Evolutionary conservation across 2,888 invertebrate species (phyloP).

Genomic region (Rhyacophila evoluta): DNA sequence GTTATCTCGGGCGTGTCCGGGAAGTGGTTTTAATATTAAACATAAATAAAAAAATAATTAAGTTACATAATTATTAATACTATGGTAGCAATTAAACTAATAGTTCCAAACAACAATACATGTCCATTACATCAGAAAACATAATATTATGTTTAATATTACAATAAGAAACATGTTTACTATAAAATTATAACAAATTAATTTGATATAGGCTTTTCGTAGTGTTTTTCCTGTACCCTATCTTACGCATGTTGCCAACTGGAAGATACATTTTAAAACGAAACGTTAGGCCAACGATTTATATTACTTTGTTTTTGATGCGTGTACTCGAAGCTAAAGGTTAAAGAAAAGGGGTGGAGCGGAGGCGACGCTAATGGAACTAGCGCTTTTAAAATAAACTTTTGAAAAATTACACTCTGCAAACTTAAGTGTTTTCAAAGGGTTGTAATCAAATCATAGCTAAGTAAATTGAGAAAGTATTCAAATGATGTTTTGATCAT

Average conservation of each 20-base stretch:
- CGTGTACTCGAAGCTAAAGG: constrained; percentile 42
- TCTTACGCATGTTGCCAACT: constrained; percentile 44
- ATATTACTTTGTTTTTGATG: constrained; percentile 54
- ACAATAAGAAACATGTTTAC: no score
- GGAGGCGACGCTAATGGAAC: constrained; percentile 35
- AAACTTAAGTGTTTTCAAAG: constrained; percentile 21
- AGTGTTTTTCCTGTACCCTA: background rate
- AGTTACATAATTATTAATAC: no score
- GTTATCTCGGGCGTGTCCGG: no score
- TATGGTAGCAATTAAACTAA: no score
- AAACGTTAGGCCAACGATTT: constrained; percentile 52
- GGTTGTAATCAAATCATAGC: constrained; percentile 24
- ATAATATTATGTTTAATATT: no score
- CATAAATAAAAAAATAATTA: no score
- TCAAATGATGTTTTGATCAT: constrained; percentile 17
- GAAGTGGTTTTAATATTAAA: no score
- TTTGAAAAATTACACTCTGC: constrained; percentile 36
- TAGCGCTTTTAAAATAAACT: constrained; percentile 45
- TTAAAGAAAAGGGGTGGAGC: constrained; percentile 33
- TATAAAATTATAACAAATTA: no score
- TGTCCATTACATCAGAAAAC: no score
- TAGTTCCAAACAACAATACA: no score
- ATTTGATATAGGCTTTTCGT: background rate
- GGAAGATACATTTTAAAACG: constrained; percentile 45
- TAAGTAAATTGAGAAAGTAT: constrained; percentile 22